These are phyloP conservation scores for Marcusenius ussheri DNA, from an alignment of 2,113 vertebrate species.

Conservation along the genomic window DNA sequence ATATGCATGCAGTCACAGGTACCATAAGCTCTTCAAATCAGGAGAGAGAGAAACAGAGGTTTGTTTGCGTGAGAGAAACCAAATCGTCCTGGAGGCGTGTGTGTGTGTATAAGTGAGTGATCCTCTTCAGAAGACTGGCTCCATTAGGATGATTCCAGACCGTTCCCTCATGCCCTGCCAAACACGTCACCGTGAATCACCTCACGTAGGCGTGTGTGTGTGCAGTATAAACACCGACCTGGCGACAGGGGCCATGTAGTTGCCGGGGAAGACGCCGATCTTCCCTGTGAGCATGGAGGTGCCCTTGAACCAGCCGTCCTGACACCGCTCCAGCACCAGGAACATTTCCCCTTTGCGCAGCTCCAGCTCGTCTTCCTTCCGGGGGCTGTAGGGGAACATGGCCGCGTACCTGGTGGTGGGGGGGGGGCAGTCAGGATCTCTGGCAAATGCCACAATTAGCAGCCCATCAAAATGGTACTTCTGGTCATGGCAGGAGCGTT, in stretches of 20 bases:
- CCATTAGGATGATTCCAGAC: background rate
- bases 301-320: slow-evolving; percentile 98
- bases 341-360: slow-evolving; percentile 97
- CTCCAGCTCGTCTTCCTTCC: slow-evolving; percentile 94
- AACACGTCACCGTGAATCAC: background rate
- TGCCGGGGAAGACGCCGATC: slow-evolving; percentile 95
- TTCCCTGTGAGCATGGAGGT: slow-evolving; percentile 97
- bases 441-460: background rate
- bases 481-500: background rate
- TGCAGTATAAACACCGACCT: slow-evolving; percentile 54
- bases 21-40: background rate
- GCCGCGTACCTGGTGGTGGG: slow-evolving; percentile 70
- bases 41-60: background rate
- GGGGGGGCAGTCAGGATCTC: background rate
- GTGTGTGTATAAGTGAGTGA: background rate
- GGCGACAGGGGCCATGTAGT: slow-evolving; percentile 94
- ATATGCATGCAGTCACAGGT: background rate
- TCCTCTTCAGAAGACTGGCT: background rate
- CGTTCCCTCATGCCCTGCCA: background rate
- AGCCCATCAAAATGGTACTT: background rate
- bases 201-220: background rate
- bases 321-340: slow-evolving; percentile 91
- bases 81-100: background rate
- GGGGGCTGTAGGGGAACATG: slow-evolving; percentile 87
- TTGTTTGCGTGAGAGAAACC: background rate